A percentile compares a stretch with the other conserved stretches of the same genome.
These are phyloP conservation scores for Cataglyphis albicans DNA, from an alignment of 2,888 invertebrate species.

Conservation along the genomic window DNA sequence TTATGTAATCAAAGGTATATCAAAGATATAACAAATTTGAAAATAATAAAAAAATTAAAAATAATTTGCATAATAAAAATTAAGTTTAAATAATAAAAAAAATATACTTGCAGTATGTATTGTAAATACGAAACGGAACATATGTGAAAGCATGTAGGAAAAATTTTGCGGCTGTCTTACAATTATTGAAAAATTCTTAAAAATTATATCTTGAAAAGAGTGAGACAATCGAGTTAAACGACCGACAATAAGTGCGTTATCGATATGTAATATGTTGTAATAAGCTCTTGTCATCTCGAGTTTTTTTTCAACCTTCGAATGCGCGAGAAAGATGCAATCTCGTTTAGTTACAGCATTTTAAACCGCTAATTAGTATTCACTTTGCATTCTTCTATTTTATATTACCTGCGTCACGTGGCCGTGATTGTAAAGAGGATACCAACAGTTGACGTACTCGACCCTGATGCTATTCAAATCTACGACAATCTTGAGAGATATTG, in stretches of 20 bases:
- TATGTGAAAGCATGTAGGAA: neutral
- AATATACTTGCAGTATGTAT: neutral
- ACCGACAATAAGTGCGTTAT: neutral
- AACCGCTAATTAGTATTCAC: conserved; percentile 51
- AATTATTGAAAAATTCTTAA: too few species aligned
- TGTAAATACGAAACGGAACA: neutral
- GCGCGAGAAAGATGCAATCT: neutral
- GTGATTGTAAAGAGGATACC: neutral
- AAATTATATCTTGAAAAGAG: neutral
- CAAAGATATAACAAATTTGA: neutral
- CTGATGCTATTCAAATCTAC: conserved; percentile 8
- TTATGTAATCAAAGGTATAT: neutral
- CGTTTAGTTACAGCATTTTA: neutral
- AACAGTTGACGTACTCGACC: neutral
- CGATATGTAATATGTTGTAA: neutral
- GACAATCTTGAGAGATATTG: neutral
- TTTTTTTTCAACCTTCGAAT: neutral
- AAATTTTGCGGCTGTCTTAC: neutral
- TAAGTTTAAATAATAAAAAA: neutral
- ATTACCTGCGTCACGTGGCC: conserved; percentile 52
- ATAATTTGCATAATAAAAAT: too few species aligned
- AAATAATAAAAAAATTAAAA: neutral
- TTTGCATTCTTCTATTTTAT: neutral
- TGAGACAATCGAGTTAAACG: conserved; percentile 8
- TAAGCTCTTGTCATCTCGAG: neutral